phyloP scores from a whole-genome alignment of 2,797 vertebrate species.

The Vespertilio murinus region DNA sequence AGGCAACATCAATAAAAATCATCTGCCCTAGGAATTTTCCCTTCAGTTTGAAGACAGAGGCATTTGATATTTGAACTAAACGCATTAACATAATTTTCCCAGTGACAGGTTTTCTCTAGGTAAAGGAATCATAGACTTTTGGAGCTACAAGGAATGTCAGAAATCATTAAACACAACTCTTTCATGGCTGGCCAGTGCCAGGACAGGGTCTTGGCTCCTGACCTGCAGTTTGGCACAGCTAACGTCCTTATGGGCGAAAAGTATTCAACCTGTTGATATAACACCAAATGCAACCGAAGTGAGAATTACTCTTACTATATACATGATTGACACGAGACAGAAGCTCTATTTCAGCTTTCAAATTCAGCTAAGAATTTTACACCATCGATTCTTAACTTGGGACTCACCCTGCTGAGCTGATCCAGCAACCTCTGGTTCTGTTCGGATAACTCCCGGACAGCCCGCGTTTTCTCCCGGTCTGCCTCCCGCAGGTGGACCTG shows the following conservation, averaged over 20 bases:
- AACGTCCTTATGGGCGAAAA: neutral
- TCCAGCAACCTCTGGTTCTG: conserved; percentile 98
- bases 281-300: neutral
- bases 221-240: neutral
- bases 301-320: neutral
- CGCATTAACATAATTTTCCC: neutral
- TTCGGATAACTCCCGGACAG: conserved; percentile 94
- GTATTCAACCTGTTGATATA: neutral
- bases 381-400: neutral
- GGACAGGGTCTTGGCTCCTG: neutral
- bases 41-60: neutral
- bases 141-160: neutral
- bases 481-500: conserved; percentile 94
- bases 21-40: conserved; percentile 11
- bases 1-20: neutral
- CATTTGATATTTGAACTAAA: conserved; percentile 38
- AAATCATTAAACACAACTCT: neutral
- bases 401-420: conserved; percentile 96
- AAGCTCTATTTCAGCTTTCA: neutral
- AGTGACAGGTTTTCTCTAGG: neutral
- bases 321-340: accelerated
- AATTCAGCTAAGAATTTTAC: conserved; percentile 19
- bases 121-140: neutral
- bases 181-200: neutral
- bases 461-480: conserved; percentile 92